A percentile compares a stretch with the other conserved stretches of the same genome.
Evolutionary conservation across 2,797 vertebrate genomes (phyloP).

Genomic region (Urocyon cinereoargenteus): DNA sequence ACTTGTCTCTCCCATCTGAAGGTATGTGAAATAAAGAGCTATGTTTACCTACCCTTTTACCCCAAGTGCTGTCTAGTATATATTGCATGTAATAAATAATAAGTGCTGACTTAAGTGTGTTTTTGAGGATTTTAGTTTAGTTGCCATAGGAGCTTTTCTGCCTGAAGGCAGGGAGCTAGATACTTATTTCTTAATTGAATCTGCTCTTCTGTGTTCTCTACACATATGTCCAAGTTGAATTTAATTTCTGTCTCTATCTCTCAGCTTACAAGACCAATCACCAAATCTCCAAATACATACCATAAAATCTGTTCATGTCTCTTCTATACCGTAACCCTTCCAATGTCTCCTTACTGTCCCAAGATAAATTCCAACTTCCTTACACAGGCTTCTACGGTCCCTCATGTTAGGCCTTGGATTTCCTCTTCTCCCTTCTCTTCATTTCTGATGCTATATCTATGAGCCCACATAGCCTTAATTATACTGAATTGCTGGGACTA

Average conservation of each 20-base stretch:
- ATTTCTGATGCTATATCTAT: background rate
- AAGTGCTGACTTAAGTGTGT: background rate
- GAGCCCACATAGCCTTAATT: background rate
- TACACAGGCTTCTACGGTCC: background rate
- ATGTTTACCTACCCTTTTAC: background rate
- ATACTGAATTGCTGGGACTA: background rate
- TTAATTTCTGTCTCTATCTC: background rate
- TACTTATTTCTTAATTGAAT: background rate
- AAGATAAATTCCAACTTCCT: background rate
- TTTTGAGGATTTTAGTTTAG: conserved; percentile 13
- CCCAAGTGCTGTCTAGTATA: background rate
- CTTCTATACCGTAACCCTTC: background rate
- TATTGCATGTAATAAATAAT: background rate
- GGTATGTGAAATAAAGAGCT: background rate
- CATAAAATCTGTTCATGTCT: background rate
- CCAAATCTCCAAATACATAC: background rate
- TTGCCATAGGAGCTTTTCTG: background rate
- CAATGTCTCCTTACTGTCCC: background rate
- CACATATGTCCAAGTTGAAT: background rate
- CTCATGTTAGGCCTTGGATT: background rate
- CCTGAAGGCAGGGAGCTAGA: background rate
- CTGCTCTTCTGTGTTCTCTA: background rate
- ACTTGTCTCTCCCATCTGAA: background rate
- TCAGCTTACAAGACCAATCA: conserved; percentile 20
- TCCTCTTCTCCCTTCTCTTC: background rate